Evolutionary conservation across 2,797 vertebrate genomes (phyloP), one percentile per base, ranked within the genome.

Genomic region (Poecilia gillii): DNA sequence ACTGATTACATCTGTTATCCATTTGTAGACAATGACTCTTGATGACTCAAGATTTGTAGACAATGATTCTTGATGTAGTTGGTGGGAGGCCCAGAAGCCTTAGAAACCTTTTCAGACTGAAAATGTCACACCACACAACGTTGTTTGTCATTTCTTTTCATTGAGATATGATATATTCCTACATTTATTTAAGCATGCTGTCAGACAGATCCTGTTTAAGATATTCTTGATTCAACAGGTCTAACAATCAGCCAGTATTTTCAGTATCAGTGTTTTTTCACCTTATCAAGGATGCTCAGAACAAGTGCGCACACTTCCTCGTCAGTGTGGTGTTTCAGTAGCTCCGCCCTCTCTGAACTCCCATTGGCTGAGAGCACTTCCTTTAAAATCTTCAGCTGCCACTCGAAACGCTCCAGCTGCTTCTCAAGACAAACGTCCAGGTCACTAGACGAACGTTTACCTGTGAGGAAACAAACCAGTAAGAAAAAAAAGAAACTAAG

Each of bases 281-380:
- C 96, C 95, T 95, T 94, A 2, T 94, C 92, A 0, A 91, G 83
- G 82, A 95, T 81, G 81, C 82, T 86, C 33, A 90, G 89, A 43
- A 96, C 92, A 0, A 96, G 90, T 13, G 81, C n/a, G 62, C 93
- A 95, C 77, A 94, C 79, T 23, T 95, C 95, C 7, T 91, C 91
- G 0, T 94, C 82, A 0, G 87, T 87, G 79, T 94, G 92, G 23
- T 84, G 90, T 62, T 85, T 94, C 77, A 96, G 91, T 16, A 94
- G 90, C 89, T 90, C 91, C 8, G 73, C 91, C 86, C 89, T 79
- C 25, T 89, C 94, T 1, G 41, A 73, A 76, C 80, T 85, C 81
- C 93, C 90, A 77, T 85, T 87, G 87, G 91, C 90, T 1, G 91
- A 87, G 23, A 92, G 74, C 55, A 88, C 90, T 36, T 90, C 82